A percentile compares a stretch with the other conserved stretches of the same genome.
These are phyloP conservation scores for Gobius niger DNA, from an alignment of 2,113 vertebrate genomes.

Conservation along the genomic window DNA sequence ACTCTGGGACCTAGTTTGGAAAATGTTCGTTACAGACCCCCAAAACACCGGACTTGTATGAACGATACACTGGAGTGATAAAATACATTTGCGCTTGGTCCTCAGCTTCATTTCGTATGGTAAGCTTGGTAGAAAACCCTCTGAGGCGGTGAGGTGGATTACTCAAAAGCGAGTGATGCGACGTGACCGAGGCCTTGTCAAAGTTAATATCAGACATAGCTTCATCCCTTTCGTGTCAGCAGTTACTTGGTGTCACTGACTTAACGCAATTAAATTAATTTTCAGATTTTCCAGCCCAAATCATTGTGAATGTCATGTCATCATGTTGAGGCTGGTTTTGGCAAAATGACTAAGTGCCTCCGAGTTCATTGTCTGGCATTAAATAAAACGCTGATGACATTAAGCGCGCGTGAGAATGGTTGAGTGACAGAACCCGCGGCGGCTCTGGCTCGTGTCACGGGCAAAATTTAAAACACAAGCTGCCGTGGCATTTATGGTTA, in stretches of 20 bases:
- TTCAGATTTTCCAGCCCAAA: neutral
- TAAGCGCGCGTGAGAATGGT: neutral
- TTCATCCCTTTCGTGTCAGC: neutral
- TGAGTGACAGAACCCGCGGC: constrained; percentile 2
- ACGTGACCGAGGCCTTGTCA: too few relatives aligned
- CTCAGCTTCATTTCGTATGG: too few relatives aligned
- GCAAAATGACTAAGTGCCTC: constrained; percentile 4
- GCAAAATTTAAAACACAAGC: constrained; percentile 1
- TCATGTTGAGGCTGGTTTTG: neutral
- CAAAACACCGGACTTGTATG: too few relatives aligned
- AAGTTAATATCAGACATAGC: too few relatives aligned
- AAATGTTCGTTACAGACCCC: too few relatives aligned
- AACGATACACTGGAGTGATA: too few relatives aligned
- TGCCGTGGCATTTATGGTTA: constrained; percentile 1
- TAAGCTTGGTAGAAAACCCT: too few relatives aligned
- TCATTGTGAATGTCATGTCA: neutral
- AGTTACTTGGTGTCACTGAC: neutral
- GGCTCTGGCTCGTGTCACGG: neutral
- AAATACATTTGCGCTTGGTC: too few relatives aligned
- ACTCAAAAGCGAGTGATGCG: too few relatives aligned
- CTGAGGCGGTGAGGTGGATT: too few relatives aligned
- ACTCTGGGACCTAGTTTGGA: too few relatives aligned
- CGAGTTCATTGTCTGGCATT: constrained; percentile 6
- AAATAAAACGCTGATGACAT: constrained; percentile 8
- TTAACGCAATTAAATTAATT: neutral